These are phyloP conservation scores for Celastrina argiolus DNA, from an alignment of 2,888 invertebrate species.

Conservation along the genomic window DNA sequence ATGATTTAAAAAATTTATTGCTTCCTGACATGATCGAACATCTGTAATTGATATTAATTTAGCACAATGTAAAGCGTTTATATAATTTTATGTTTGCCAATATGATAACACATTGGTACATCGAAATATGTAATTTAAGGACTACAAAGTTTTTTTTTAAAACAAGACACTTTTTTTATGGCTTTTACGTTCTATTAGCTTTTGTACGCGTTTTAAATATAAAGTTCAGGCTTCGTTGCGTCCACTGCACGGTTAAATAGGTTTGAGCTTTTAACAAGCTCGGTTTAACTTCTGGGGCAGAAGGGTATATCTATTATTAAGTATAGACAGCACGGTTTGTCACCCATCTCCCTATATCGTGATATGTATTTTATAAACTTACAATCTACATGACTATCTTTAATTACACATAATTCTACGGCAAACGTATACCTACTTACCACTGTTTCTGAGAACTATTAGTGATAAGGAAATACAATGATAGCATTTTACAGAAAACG, in stretches of 20 bases:
- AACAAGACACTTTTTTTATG: slow-evolving; percentile 9
- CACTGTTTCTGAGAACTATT: too few relatives aligned
- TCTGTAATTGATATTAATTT: neutral
- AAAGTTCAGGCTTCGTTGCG: slow-evolving; percentile 54
- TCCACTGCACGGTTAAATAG: slow-evolving; percentile 61
- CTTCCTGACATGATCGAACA: slow-evolving; percentile 1
- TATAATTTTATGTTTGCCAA: neutral
- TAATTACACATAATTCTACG: neutral
- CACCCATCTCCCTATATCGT: slow-evolving; percentile 53
- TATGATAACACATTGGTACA: neutral
- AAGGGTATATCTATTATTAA: slow-evolving; percentile 66
- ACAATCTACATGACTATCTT: neutral
- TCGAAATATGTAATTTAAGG: neutral
- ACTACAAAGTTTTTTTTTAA: neutral
- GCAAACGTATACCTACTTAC: neutral
- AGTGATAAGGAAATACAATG: too few relatives aligned
- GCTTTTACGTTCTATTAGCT: slow-evolving; percentile 22
- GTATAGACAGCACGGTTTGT: slow-evolving; percentile 63
- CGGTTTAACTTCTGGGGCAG: slow-evolving; percentile 67
- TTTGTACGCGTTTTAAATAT: slow-evolving; percentile 28
- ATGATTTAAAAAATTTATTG: neutral
- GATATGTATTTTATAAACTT: neutral
- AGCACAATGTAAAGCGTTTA: neutral
- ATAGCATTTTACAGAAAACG: too few relatives aligned
- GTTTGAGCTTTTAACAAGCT: slow-evolving; percentile 62